Base-by-base conservation (phyloP, 2,113 vertebrate genomes). In the Salminus brasiliensis region DNA sequence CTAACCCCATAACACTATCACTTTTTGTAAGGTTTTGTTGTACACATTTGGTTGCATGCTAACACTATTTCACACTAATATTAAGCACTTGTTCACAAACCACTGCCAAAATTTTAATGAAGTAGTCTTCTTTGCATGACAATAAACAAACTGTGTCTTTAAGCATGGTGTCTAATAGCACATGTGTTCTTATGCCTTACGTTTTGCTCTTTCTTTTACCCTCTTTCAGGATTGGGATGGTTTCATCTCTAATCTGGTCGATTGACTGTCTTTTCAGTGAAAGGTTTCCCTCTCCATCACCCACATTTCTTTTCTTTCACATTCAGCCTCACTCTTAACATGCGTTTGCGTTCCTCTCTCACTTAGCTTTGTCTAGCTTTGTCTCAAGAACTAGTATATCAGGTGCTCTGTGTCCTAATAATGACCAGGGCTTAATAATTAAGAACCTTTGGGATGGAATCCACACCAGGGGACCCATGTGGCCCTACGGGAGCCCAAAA, bases 401-500 rank as follows among this genome's bases (percentile, higher is more conserved):
- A 85, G 85, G 85, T 88, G 85, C 76, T 84, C 86, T 53, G 60
- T 80, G 71, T 72, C 62, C 39, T 82, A 84, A 84, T 83, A 83
- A 84, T 81, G 76, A 62, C 72, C 71, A n/a, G 34, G 25, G 53
- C 57, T 92, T 86, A 92, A 91, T 92, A 87, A 91, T 92, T 90
- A 83, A 91, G 81, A 55, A 47, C 30, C 76, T 77, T 45, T n/a
- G 45, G 78, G 81, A 80, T 72, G 87, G 84, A 92, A 92, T 88
- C 81, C 73, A 89, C 81, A 91, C 90, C 88, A 75, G 77, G 87
- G 68, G 84, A 87, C 81, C 81, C 80, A 82, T 69, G 60, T 5
- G 30, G 83, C 81, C 76, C 84, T 59, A 80, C 27, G 18, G 63
- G 83, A 81, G 68, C 77, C 78, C 21, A 72, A 82, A 83, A 82